A percentile compares a stretch with the other conserved stretches of the same genome.
Conservation (phyloP, 2,888 invertebrate species). For the Escarpia spicata region DNA sequence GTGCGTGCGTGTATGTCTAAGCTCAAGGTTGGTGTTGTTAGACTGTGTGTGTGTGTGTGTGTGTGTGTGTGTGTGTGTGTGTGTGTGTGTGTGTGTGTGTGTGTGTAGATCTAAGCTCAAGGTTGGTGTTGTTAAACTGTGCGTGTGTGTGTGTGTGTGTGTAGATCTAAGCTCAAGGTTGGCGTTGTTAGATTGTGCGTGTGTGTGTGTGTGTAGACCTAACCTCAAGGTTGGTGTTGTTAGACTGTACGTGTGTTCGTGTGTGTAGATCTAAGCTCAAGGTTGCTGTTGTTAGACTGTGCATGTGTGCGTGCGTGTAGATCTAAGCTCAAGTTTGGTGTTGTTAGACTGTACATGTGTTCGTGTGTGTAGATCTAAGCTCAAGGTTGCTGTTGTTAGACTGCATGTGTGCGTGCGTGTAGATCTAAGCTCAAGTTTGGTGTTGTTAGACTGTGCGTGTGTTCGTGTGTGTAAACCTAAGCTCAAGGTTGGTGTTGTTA, state of each 20-base stretch:
- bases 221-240: conserved; percentile 71
- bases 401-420: background rate
- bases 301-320: no score
- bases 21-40: conserved; percentile 71
- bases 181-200: no score
- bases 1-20: background rate
- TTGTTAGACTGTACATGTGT: no score
- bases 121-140: background rate
- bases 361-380: conserved; percentile 38
- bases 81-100: no score
- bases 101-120: no score
- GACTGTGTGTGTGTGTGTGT: background rate
- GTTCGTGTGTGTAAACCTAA: no score
- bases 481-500: background rate
- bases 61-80: no score
- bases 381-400: conserved; percentile 71
- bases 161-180: background rate
- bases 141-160: background rate
- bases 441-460: no score
- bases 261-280: no score
- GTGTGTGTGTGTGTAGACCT: background rate
- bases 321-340: no score
- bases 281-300: no score
- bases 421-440: no score
- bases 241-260: background rate